phyloP scores from a whole-genome alignment of 2,113 vertebrate species.

The Mobula birostris region DNA sequence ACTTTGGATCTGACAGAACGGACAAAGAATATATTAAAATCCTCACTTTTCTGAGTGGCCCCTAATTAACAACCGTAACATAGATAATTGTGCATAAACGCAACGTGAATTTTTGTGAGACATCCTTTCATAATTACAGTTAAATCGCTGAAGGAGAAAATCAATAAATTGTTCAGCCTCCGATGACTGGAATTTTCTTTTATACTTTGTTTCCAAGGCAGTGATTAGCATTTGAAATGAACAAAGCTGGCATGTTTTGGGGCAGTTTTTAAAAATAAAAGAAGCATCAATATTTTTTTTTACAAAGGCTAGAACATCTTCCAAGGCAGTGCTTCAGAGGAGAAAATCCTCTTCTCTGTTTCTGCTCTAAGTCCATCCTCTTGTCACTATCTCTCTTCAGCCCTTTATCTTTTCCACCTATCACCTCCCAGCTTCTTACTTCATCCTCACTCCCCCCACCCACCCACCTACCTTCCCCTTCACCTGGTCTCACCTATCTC shows the following conservation, averaged over 20 bases:
- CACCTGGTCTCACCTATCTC: too few species aligned
- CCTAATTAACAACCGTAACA: constrained; percentile 16
- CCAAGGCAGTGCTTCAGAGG: neutral
- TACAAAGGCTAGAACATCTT: neutral
- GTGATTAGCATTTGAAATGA: constrained; percentile 30
- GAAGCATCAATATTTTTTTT: neutral
- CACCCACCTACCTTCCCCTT: too few species aligned
- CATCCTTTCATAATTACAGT: constrained; percentile 4
- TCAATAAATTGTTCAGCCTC: constrained; percentile 29
- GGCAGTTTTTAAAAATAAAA: constrained; percentile 7
- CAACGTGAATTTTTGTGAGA: neutral
- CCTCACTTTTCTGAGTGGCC: constrained; percentile 13
- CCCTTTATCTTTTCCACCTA: too few species aligned
- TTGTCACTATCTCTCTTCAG: too few species aligned
- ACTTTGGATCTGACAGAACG: neutral
- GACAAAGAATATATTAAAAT: neutral
- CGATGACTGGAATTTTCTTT: neutral
- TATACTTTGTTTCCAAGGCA: neutral
- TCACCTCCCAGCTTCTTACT: too few species aligned
- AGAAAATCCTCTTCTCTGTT: too few species aligned
- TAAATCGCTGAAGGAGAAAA: constrained; percentile 32
- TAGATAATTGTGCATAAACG: neutral
- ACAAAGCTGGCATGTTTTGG: neutral
- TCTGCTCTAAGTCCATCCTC: neutral
- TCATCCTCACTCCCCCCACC: too few species aligned